A percentile compares a stretch with the other conserved stretches of the same genome.
Conservation (phyloP, 2,113 vertebrate genomes). For the Leptosomus discolor region DNA sequence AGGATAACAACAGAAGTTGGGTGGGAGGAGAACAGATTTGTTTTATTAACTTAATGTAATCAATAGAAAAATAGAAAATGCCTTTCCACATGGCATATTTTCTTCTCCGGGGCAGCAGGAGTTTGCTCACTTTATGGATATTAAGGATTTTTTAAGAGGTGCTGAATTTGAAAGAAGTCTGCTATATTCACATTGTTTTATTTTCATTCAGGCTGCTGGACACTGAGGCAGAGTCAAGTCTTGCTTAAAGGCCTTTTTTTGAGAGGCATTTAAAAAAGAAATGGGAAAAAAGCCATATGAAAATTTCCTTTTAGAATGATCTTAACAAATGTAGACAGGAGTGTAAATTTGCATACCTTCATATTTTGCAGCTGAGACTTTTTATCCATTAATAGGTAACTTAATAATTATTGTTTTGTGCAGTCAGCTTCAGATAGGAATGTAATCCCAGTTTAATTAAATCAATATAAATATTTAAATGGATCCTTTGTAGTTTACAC, state of each 20-base stretch:
- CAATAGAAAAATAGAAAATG: constrained; percentile 29
- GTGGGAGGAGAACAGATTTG: constrained; percentile 64
- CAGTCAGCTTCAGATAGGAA: background rate
- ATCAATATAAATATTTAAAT: background rate
- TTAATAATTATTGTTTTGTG: background rate
- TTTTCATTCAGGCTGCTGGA: background rate
- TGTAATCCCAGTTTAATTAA: constrained; percentile 10
- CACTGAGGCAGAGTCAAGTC: background rate
- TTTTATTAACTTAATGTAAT: constrained; percentile 41
- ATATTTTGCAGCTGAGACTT: background rate
- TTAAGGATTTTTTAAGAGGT: background rate
- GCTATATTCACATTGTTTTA: background rate
- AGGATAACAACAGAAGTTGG: constrained; percentile 29
- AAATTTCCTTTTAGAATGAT: background rate
- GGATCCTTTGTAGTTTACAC: background rate
- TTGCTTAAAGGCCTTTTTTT: background rate
- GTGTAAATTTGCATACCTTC: background rate
- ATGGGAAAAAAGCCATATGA: background rate
- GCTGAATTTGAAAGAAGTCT: background rate
- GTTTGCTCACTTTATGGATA: constrained; percentile 29
- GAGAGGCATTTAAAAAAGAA: background rate
- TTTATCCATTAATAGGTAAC: background rate
- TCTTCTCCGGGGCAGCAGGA: background rate
- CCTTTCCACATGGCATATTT: background rate
- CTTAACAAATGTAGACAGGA: background rate